Evolutionary conservation across 2,113 vertebrate species (phyloP), one percentile per base, ranked within the genome.

Genomic region (Amazona guildingii): DNA sequence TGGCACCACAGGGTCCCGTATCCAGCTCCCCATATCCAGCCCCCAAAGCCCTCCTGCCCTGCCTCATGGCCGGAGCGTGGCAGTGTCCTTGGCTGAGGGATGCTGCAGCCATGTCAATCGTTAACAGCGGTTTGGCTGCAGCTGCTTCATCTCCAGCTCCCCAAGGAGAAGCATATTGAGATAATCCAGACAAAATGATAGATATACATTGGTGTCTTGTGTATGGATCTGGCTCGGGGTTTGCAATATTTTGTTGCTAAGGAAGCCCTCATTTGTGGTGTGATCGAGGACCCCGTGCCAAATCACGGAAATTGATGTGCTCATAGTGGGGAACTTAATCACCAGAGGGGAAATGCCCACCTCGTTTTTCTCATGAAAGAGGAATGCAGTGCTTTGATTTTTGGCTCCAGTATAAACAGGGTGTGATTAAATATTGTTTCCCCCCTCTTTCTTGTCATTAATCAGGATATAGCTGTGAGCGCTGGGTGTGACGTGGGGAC

Each of bases 391-490:
- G 13, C 95, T 97, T 97, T 96, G 95, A 96, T 96, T 95, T 92
- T 90, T 90, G 77, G 90, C 86, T 90, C 61, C 83, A 37, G 61
- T 59, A 92, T 96, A 97, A 97, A 95, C 95, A 97, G 86, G 78
- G 77, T 93, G 90, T 95, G 94, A 95, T 97, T 95, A 94, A 96
- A 95, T 95, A 94, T 95, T 97, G 96, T 97, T 94, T 92, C 76
- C 86, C 95, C 61, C 80, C 83, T 84, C 81, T 76, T 75, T 84
- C 84, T 78, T 91, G 91, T 80, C 96, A 91, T 96, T 96, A 97
- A 94, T 96, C 95, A 97, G 91, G 84, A 88, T 88, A 83, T 55
- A 63, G 92, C 94, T 89, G 87, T 49, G 25, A 94, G 94, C 81
- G 6, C 92, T 66, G 92, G 88, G 85, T 75, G 89, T 92, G 91